phyloP scores from a whole-genome alignment of 2,888 invertebrate species.

The Syrphus vitripennis region DNA sequence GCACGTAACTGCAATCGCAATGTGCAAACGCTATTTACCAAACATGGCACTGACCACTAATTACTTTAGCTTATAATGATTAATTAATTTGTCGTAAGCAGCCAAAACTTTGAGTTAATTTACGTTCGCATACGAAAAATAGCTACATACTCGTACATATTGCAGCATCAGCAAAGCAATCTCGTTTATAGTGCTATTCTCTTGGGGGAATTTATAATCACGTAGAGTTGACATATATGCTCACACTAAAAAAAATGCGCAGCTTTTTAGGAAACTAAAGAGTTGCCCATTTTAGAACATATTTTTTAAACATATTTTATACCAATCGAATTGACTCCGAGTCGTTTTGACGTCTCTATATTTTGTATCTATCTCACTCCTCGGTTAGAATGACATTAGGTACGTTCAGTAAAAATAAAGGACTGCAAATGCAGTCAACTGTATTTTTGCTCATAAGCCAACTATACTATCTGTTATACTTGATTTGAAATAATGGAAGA shows the following conservation, averaged over 20 bases:
- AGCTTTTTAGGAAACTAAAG: background rate
- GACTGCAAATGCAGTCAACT: too few species aligned
- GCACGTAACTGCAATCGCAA: slow-evolving; percentile 15
- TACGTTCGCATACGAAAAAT: slow-evolving; percentile 10
- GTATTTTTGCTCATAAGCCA: too few species aligned
- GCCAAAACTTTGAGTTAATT: slow-evolving; percentile 42
- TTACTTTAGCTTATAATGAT: slow-evolving; percentile 62
- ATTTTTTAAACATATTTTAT: too few species aligned
- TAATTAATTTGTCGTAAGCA: slow-evolving; percentile 68
- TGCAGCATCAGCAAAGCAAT: background rate
- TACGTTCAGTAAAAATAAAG: too few species aligned
- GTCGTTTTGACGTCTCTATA: too few species aligned
- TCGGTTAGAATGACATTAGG: too few species aligned
- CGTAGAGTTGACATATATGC: background rate
- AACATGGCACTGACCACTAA: slow-evolving; percentile 54
- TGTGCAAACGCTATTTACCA: slow-evolving; percentile 26
- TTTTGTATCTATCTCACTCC: too few species aligned
- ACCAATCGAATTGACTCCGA: too few species aligned
- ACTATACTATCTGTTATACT: too few species aligned
- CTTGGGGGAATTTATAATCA: slow-evolving; percentile 28
- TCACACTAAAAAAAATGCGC: background rate
- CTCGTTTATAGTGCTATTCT: slow-evolving; percentile 15
- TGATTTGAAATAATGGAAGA: too few species aligned
- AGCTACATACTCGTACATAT: background rate
- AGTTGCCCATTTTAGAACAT: background rate